Percentiles rank a stretch among this genome's conserved stretches.
Evolutionary conservation across 2,888 invertebrate genomes (phyloP).

Genomic region (Coenonympha glycerion): DNA sequence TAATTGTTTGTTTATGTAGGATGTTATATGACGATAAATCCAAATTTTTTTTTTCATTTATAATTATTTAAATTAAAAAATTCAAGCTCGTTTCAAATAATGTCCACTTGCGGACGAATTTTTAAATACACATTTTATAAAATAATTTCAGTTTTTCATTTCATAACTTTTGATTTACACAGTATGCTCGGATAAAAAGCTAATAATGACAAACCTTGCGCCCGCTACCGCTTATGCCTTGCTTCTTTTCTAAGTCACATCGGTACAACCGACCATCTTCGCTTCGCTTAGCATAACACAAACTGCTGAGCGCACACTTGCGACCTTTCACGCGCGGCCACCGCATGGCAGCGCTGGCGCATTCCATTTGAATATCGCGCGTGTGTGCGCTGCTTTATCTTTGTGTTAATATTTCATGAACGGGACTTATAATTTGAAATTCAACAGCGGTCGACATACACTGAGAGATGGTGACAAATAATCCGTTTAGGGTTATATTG

Average conservation of each 20-base stretch:
- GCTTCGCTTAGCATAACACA: conserved; percentile 54
- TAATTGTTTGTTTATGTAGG: too few species aligned
- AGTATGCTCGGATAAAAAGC: too few species aligned
- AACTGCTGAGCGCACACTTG: conserved; percentile 42
- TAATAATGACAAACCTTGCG: too few species aligned
- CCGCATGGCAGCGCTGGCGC: conserved; percentile 42
- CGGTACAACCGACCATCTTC: conserved; percentile 37
- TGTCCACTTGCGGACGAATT: too few species aligned
- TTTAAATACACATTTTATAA: too few species aligned
- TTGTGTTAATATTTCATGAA: conserved; percentile 65
- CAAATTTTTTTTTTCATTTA: too few species aligned
- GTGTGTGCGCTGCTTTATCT: conserved; percentile 42
- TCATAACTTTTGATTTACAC: too few species aligned
- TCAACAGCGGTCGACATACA: conserved; percentile 34
- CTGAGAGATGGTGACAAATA: neutral
- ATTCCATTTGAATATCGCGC: conserved; percentile 51
- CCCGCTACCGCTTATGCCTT: conserved; percentile 32
- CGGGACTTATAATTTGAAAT: conserved; percentile 54
- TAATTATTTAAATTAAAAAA: too few species aligned
- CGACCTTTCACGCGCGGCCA: conserved; percentile 48
- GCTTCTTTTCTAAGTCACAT: conserved; percentile 34
- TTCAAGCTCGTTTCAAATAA: too few species aligned
- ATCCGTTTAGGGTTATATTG: neutral
- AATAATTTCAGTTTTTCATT: too few species aligned
- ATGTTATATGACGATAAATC: too few species aligned